Percentiles rank a stretch among this genome's conserved stretches.
Conservation (phyloP, 2,113 vertebrate genomes). For the Lathamus discolor region DNA sequence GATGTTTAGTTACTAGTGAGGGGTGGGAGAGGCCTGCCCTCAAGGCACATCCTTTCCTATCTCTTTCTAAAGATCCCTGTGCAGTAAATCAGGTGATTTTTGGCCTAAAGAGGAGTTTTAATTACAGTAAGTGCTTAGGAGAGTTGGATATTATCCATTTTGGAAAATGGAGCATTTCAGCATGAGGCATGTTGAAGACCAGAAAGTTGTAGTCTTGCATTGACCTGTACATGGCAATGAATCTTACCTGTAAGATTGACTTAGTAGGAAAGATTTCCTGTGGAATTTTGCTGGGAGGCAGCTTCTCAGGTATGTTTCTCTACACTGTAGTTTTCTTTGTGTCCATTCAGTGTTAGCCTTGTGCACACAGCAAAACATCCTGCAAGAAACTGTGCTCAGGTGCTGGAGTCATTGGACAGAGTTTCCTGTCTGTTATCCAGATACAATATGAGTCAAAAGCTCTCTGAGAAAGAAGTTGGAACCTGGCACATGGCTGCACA, state of each 20-base stretch:
- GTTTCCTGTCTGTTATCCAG: background rate
- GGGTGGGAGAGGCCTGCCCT: background rate
- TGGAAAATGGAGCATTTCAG: background rate
- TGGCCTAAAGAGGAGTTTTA: background rate
- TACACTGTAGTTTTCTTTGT: accelerated
- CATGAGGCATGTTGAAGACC: background rate
- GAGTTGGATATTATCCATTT: background rate
- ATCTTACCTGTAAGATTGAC: too few relatives aligned
- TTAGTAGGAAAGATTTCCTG: background rate
- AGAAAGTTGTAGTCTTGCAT: background rate
- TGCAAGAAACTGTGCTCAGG: background rate
- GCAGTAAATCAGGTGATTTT: background rate
- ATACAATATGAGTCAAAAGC: background rate
- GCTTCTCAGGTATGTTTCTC: background rate
- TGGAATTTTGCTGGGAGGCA: background rate
- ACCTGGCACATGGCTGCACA: too few relatives aligned
- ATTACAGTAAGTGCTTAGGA: background rate
- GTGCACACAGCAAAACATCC: background rate
- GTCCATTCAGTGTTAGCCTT: background rate
- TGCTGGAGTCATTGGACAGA: background rate
- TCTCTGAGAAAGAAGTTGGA: background rate
- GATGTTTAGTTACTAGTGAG: background rate
- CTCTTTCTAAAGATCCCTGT: background rate
- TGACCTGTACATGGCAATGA: background rate
- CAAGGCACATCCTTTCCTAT: background rate